Base-by-base conservation (phyloP, 2,888 invertebrate genomes). In the Epinotia demarniana region DNA sequence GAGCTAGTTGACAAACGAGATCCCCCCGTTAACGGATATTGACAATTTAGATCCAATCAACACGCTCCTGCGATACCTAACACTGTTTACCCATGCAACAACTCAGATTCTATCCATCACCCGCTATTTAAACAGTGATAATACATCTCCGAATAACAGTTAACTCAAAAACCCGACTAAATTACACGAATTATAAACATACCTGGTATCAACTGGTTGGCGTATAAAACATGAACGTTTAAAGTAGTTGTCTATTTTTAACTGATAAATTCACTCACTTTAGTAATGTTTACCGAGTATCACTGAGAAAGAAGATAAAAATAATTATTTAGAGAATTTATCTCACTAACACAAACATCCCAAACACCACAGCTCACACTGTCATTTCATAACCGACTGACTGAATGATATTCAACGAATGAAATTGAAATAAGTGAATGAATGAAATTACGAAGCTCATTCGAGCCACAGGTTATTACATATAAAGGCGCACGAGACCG, bases 1-100 rank as follows among this genome's bases (percentile, higher is more conserved):
- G 18, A 43, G 70, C 43, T 64, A 58, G 39, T 53, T 46, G 43
- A 57, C 39, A 49, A 60, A 49, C 70, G 60, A 75, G 64, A 43
- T 43, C 53, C 39, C 69, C 60, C 75, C 49, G 60, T 64, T 33
- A 60, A 43, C 86, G 87, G 87, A 87, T 87, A 87, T 84, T 82
- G 80, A 79, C 80, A 82, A 86, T 87, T 87, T 87, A 84, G 81
- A 85, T 80, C 82, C 80, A 82, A 86, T 84, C 77, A 81, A 80
- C 81, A 67, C 76, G 77, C 68, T 75, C 46, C 46, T 23, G 77
- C 73, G 77, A 77, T 74, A 55, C 57, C 76, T 67, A 75, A 57
- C 46, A 39, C 67, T 61, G 60, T 67, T 62, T 67, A 72, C 55
- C 18, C 13, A 46, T 23, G 61, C 18, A 39, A 12, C n/a, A 53